Evolutionary conservation across 2,797 vertebrate genomes (phyloP), one percentile per base, ranked within the genome.

Genomic region (Jordanella pulchra): DNA sequence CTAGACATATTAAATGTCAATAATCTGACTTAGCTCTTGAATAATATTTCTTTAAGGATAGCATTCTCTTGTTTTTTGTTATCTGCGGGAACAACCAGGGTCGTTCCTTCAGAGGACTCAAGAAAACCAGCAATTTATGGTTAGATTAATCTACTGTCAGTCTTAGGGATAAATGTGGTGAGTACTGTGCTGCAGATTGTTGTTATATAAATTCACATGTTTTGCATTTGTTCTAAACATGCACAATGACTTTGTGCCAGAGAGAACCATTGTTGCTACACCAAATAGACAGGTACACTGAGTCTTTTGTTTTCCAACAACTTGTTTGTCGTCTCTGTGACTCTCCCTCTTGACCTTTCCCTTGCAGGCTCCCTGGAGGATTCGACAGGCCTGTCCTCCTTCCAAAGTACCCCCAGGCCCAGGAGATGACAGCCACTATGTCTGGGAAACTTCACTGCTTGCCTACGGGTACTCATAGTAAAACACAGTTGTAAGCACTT

Each of bases 261-360:
- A 61, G 18, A 13, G 27, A 65, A 45, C 21, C 15, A 17, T 10
- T 28, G 25, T 28, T 51, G 65, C 35, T 30, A 54, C 35, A 68
- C 15, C 50, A 42, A 51, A 42, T 25, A 28, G n/a, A 54, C 30
- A 54, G 9, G 53, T 55, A 28, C 9, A 25, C 7, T 44, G 35
- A 3, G 32, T 7, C 5, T 42, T 55, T 55, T 55, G n/a, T 68
- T 68, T 54, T 68, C n/a, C 30, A 51, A 42, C 35, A 54, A 55
- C 6, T 23, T 42, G 28, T 74, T 61, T 90, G 77, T 86, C 77
- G 67, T 32, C 54, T 83, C 25, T 23, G 47, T 81, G 84, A 85
- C 78, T 78, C 76, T 83, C 77, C 30, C 69, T 81, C 65, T 84
- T 86, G 88, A 88, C 86, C 89, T 74, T 55, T 80, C 85, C 85